These are phyloP conservation scores for Sebastes wilsoni DNA, from an alignment of 2,797 vertebrate species.

Conservation along the genomic window DNA sequence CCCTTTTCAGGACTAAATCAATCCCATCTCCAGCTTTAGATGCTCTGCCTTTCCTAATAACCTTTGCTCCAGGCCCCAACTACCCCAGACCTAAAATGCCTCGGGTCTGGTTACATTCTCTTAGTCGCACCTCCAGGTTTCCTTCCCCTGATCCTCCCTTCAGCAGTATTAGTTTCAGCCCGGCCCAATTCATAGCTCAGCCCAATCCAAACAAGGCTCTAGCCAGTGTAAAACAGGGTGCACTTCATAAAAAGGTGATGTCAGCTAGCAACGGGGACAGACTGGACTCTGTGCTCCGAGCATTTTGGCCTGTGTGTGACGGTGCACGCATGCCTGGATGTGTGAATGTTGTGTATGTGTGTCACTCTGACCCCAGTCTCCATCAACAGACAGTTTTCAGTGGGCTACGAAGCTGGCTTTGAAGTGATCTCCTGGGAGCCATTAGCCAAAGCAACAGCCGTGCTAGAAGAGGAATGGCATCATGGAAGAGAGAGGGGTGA, in stretches of 20 bases:
- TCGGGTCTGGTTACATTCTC: slow-evolving; percentile 48
- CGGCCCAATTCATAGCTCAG: slow-evolving; percentile 35
- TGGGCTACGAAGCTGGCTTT: slow-evolving; percentile 56
- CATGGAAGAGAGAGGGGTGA: slow-evolving; percentile 64
- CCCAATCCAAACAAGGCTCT: slow-evolving; percentile 64
- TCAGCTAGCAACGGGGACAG: slow-evolving; percentile 72
- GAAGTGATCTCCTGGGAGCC: slow-evolving; percentile 73
- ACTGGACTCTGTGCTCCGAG: slow-evolving; percentile 54
- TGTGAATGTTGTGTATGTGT: slow-evolving; percentile 71
- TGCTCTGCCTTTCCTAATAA: slow-evolving; percentile 40
- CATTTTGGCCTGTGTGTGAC: slow-evolving; percentile 29
- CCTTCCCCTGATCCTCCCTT: slow-evolving; percentile 43
- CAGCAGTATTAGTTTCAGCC: slow-evolving; percentile 50
- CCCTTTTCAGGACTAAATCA: slow-evolving; percentile 30
- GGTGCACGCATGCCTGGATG: slow-evolving; percentile 30
- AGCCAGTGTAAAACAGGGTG: slow-evolving; percentile 71
- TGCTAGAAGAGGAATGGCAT: slow-evolving; percentile 64
- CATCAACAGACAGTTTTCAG: slow-evolving; percentile 63
- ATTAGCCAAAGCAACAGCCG: slow-evolving; percentile 52
- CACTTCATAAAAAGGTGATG: slow-evolving; percentile 75
- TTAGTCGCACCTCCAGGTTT: slow-evolving; percentile 48
- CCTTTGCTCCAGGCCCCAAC: slow-evolving; percentile 36
- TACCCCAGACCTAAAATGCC: slow-evolving; percentile 39
- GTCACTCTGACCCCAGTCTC: slow-evolving; percentile 58
- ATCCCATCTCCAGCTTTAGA: slow-evolving; percentile 46